Conservation (phyloP, 2,797 vertebrate species). For the Artibeus jamaicensis region DNA sequence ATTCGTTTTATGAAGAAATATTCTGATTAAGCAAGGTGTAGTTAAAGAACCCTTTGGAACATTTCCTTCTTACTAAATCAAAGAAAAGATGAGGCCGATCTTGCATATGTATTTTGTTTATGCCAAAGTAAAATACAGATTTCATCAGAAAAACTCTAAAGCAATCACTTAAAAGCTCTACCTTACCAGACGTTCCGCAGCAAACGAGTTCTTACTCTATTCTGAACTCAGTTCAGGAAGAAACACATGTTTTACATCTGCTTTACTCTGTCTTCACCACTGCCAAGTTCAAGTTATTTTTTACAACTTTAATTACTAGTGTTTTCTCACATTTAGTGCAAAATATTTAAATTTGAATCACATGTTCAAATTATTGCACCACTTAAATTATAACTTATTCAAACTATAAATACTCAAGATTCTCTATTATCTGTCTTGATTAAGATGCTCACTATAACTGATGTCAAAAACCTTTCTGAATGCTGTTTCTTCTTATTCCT, state of each 20-base stretch:
- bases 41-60: background rate
- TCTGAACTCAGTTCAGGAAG: background rate
- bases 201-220: background rate
- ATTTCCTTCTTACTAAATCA: background rate
- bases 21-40: background rate
- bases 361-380: background rate
- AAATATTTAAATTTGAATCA: background rate
- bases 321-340: background rate
- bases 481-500: background rate
- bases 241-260: background rate
- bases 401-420: background rate
- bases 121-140: background rate
- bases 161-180: background rate
- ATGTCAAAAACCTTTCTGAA: background rate
- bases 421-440: background rate
- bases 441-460: background rate
- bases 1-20: slow-evolving; percentile 7
- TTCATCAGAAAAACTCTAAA: background rate
- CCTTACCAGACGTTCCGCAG: background rate
- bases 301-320: background rate
- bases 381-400: background rate
- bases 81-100: background rate
- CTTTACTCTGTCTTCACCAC: background rate
- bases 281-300: background rate
- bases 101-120: background rate